A percentile compares a stretch with the other conserved stretches of the same genome.
These are phyloP conservation scores for Sternarchorhynchus goeldii DNA, from an alignment of 2,797 vertebrate genomes.

Conservation along the genomic window DNA sequence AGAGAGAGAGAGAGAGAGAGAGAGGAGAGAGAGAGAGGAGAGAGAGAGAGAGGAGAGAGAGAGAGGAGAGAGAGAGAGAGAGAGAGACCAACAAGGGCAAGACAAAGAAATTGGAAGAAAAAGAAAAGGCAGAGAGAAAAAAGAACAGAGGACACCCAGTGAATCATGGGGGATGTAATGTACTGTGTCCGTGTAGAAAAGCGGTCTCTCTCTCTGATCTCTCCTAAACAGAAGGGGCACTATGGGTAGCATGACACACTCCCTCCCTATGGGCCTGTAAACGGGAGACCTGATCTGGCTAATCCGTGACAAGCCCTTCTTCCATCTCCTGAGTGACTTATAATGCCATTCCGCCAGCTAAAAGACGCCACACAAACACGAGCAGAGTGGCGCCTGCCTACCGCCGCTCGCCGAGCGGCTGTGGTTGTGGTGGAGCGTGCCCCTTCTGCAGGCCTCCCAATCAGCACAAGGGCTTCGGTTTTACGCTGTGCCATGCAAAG, in stretches of 20 bases:
- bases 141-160: slow-evolving; percentile 45
- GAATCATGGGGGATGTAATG: slow-evolving; percentile 19
- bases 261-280: slow-evolving; percentile 28
- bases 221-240: slow-evolving; percentile 37
- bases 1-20: slow-evolving; percentile 42
- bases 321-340: slow-evolving; percentile 46
- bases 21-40: slow-evolving; percentile 43
- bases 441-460: slow-evolving; percentile 35
- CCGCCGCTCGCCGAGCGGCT: slow-evolving; percentile 43
- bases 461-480: slow-evolving; percentile 51
- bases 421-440: slow-evolving; percentile 50
- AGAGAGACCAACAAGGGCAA: slow-evolving; percentile 48
- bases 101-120: slow-evolving; percentile 37
- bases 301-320: slow-evolving; percentile 50
- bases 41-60: slow-evolving; percentile 12
- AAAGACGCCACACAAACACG: slow-evolving; percentile 53
- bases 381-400: slow-evolving; percentile 42
- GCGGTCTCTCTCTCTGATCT: not conserved
- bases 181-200: slow-evolving; percentile 30
- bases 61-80: slow-evolving; percentile 49
- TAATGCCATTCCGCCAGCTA: slow-evolving; percentile 33
- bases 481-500: slow-evolving; percentile 36
- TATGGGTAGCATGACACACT: slow-evolving; percentile 30
- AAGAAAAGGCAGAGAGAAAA: slow-evolving; percentile 50
- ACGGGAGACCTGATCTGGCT: slow-evolving; percentile 51